A percentile compares a stretch with the other conserved stretches of the same genome.
Conservation (phyloP, 2,888 invertebrate species). For the Allophyes oxyacanthae region DNA sequence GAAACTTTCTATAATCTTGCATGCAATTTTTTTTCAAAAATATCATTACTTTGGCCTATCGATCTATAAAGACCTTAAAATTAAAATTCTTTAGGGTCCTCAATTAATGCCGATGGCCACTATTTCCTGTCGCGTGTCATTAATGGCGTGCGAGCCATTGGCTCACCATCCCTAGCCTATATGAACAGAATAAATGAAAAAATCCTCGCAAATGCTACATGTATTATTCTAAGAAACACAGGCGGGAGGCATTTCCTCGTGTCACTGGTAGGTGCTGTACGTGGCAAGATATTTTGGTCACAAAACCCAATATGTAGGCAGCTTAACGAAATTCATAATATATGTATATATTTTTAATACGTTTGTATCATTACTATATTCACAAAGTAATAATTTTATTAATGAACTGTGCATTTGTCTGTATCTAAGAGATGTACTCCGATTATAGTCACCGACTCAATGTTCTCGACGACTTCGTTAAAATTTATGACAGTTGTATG, state of each 20-base stretch:
- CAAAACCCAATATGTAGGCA: slow-evolving; percentile 66
- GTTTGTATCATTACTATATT: slow-evolving; percentile 55
- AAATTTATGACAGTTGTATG: slow-evolving; percentile 28
- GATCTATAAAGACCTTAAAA: too few species aligned
- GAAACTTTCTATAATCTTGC: too few species aligned
- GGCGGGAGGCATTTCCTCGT: slow-evolving; percentile 59
- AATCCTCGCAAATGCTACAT: too few species aligned
- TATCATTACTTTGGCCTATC: too few species aligned
- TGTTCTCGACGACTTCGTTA: slow-evolving; percentile 16
- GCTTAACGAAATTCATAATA: slow-evolving; percentile 63
- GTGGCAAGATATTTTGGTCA: slow-evolving; percentile 72
- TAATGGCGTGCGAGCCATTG: too few species aligned
- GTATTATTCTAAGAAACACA: slow-evolving; percentile 58
- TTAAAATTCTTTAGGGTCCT: too few species aligned
- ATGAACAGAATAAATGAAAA: background rate
- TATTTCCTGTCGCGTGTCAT: too few species aligned
- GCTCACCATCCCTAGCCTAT: too few species aligned
- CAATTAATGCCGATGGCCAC: too few species aligned
- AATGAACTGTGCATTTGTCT: slow-evolving; percentile 36
- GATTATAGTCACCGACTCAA: slow-evolving; percentile 17
- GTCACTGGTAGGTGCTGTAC: slow-evolving; percentile 60
- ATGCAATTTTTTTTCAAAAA: too few species aligned
- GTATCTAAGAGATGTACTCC: slow-evolving; percentile 21
- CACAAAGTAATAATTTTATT: slow-evolving; percentile 59
- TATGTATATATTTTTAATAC: slow-evolving; percentile 61